Evolutionary conservation across 1,140 invertebrate species (phyloP).

Genomic region (Plutomurus gul): DNA sequence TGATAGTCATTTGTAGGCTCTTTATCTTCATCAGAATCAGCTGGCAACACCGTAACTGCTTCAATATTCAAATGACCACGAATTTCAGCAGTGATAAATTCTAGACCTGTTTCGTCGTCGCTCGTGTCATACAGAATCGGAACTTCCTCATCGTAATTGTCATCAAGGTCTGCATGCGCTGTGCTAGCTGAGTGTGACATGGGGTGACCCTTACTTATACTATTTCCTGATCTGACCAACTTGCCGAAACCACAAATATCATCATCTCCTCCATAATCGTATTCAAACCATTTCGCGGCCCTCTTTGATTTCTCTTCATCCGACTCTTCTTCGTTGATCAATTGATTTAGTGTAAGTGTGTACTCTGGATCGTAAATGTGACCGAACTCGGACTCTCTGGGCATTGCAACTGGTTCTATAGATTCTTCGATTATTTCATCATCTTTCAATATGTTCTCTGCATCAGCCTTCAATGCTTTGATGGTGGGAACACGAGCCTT

Average conservation of each 20-base stretch:
- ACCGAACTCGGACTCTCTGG: not conserved
- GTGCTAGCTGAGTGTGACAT: no score
- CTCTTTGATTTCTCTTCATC: not conserved
- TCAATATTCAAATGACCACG: not conserved
- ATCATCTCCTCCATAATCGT: not conserved
- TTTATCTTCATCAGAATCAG: not conserved
- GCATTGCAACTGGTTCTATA: not conserved
- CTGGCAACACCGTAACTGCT: not conserved
- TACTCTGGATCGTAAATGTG: not conserved
- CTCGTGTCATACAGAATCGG: not conserved
- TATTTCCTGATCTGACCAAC: not conserved
- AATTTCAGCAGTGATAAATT: not conserved
- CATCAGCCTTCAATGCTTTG: no score
- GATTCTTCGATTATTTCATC: not conserved
- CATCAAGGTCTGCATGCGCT: not conserved
- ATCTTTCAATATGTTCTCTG: no score
- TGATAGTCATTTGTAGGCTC: not conserved
- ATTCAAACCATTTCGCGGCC: not conserved
- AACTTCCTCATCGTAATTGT: not conserved
- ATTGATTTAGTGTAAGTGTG: not conserved
- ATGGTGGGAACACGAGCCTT: no score
- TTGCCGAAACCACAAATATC: not conserved
- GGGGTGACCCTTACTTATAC: not conserved
- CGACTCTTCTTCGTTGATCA: not conserved
- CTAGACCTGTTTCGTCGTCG: not conserved